phyloP scores from a whole-genome alignment of 2,888 invertebrate species.

The Deilephila elpenor region DNA sequence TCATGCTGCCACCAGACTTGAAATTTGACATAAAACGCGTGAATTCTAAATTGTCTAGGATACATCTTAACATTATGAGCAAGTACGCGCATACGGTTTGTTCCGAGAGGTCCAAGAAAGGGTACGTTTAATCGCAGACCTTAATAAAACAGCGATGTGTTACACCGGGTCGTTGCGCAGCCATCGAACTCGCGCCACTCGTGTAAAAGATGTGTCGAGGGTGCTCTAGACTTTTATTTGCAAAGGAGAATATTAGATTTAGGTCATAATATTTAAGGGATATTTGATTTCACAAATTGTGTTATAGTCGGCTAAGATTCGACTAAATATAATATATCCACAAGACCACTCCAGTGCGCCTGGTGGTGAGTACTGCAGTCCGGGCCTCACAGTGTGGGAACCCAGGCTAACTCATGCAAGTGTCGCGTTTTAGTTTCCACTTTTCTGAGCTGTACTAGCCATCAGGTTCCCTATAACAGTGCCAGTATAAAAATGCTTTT shows the following conservation, averaged over 20 bases:
- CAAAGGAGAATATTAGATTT: not conserved
- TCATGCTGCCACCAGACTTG: too few species aligned
- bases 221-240: not conserved
- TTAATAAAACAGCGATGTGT: not conserved
- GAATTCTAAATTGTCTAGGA: not conserved
- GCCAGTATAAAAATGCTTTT: not conserved
- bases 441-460: not conserved
- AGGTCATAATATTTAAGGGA: too few species aligned
- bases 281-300: not conserved
- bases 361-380: too few species aligned
- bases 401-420: too few species aligned
- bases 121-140: not conserved
- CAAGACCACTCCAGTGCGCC: too few species aligned
- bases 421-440: too few species aligned
- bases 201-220: not conserved
- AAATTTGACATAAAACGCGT: not conserved
- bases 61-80: not conserved
- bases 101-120: not conserved
- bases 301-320: not conserved
- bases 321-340: too few species aligned
- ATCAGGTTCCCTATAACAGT: too few species aligned
- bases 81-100: not conserved
- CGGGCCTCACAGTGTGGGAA: too few species aligned
- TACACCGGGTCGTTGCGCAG: slow-evolving; percentile 1
- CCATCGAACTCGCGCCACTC: not conserved